Conservation (phyloP, 2,888 invertebrate species). For the Orthosia gothica region DNA sequence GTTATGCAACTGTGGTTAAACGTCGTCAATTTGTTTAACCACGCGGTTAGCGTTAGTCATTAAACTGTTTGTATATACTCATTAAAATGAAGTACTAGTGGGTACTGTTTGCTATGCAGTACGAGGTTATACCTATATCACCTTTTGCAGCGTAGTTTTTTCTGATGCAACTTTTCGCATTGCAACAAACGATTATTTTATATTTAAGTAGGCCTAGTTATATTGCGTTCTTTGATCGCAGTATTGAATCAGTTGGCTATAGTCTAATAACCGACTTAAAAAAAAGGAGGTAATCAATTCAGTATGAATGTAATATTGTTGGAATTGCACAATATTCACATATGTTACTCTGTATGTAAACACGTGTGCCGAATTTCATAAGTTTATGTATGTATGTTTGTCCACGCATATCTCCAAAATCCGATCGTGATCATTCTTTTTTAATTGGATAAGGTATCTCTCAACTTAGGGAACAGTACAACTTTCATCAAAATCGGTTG, state of each 20-base stretch:
- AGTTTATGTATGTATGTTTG: too few species aligned
- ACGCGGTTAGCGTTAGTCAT: constrained; percentile 17
- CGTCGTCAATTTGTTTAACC: constrained; percentile 4
- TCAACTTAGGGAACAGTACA: too few species aligned
- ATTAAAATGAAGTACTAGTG: constrained; percentile 19
- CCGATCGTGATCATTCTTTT: too few species aligned
- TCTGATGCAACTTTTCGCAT: neutral
- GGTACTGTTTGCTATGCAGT: neutral
- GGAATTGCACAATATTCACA: too few species aligned
- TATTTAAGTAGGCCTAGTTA: neutral
- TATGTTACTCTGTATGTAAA: too few species aligned
- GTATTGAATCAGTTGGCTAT: neutral
- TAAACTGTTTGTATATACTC: constrained; percentile 28
- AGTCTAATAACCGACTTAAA: too few species aligned
- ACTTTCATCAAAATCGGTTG: too few species aligned
- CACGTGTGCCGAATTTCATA: too few species aligned
- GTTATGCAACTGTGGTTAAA: constrained; percentile 32
- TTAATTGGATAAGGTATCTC: too few species aligned
- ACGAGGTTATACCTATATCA: neutral
- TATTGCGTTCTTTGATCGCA: neutral
- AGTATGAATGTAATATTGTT: too few species aligned
- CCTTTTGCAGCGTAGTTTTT: neutral
- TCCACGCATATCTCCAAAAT: too few species aligned
- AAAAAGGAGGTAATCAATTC: too few species aligned
- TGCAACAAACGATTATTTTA: neutral